Evolutionary conservation across 2,797 vertebrate species (phyloP), one percentile per base, ranked within the genome.

Genomic region (Sebastes vulpes): DNA sequence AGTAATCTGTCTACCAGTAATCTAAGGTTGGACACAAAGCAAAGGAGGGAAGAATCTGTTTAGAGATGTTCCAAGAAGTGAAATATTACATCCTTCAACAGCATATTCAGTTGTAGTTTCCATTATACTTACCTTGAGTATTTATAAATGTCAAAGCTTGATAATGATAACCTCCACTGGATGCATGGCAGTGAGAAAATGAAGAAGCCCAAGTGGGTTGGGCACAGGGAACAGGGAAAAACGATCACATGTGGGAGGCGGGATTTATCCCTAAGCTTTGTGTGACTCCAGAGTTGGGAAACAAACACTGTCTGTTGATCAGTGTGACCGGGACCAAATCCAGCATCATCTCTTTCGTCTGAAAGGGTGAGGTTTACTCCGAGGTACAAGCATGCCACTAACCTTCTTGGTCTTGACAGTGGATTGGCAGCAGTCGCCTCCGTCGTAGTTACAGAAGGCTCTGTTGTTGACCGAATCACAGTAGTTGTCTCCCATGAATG

Each of bases 351-450:
- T 69, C 42, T 59, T 57, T 65, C 38, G 42, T n/a, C 48, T 59
- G 65, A 52, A 10, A 10, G 52, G 5, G 28, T 25, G 46, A 61
- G 6, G 10, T 59, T 71, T 7, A 65, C 38, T 63, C 53, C 52
- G 63, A 87, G 20, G 67, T 60, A 46, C 16, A 60, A 52, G 21
- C 38, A 38, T 63, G 74, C 11, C 20, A 86, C 96, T 89, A 91
- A 98, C 98, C 97, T 97, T 98, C 95, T 99, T 99, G 82, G 97
- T 98, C 94, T 99, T 99, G 93, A 99, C 98, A 6, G 98, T 99
- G 67, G 98, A 99, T 76, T 97, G 95, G 3, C 99, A 99, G 96
- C 99, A 99, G 84, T 99, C 99, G 59, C 98, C 98, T 71, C 98
- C 98, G 5, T 99, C 99, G 0, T 99, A 99, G 94, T 97, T 98